Percentiles rank a stretch among this genome's conserved stretches.
Evolutionary conservation across 2,113 vertebrate species (phyloP).

Genomic region (Laterallus jamaicensis): DNA sequence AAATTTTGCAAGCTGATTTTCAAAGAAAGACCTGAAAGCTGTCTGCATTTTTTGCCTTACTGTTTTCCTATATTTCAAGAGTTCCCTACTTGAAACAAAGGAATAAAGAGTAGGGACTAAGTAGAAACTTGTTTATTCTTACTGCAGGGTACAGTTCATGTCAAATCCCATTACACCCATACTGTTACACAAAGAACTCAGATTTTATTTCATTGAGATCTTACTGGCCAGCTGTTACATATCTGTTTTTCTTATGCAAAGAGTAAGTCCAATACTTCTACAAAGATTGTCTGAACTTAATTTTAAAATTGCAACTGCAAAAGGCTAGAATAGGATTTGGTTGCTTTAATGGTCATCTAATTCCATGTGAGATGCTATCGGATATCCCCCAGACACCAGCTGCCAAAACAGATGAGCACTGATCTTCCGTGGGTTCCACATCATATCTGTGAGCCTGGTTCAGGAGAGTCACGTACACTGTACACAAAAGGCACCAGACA

Average conservation of each 20-base stretch:
- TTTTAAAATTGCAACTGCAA: not conserved
- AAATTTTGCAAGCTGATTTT: not conserved
- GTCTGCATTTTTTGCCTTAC: not conserved
- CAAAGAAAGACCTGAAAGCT: not conserved
- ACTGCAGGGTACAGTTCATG: not conserved
- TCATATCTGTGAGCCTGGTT: not conserved
- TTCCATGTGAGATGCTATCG: not conserved
- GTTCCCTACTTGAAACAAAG: not conserved
- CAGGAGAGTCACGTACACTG: not conserved
- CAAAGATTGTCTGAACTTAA: not conserved
- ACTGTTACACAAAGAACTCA: not conserved
- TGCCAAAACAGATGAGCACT: not conserved
- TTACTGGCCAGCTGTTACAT: not conserved
- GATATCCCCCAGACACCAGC: not conserved
- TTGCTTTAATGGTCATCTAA: not conserved
- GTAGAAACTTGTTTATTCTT: not conserved
- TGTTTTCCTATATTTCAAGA: not conserved
- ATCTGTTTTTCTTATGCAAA: not conserved
- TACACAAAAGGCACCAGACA: not conserved
- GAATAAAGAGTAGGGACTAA: not conserved
- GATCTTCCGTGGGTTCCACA: not conserved
- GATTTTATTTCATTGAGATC: not conserved
- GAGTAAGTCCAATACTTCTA: not conserved
- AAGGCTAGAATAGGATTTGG: not conserved
- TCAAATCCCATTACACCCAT: not conserved